These are phyloP conservation scores for Alosa alosa DNA, from an alignment of 2,113 vertebrate genomes.

Conservation along the genomic window DNA sequence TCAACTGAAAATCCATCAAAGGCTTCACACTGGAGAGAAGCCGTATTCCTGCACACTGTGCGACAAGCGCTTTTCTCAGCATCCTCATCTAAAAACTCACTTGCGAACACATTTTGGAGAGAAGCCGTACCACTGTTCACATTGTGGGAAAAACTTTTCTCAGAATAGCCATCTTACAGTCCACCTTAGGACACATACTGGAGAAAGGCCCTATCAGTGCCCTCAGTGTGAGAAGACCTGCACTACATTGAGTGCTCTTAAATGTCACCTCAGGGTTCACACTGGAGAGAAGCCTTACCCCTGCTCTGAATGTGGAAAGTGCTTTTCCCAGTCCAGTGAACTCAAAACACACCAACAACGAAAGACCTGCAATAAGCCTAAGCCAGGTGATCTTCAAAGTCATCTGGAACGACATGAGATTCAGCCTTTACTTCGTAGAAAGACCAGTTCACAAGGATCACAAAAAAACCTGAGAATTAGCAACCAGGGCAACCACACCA, in stretches of 20 bases:
- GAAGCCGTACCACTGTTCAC: neutral
- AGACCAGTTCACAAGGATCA: too few relatives aligned
- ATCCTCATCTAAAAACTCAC: neutral
- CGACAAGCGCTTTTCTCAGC: neutral
- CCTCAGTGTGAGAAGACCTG: neutral
- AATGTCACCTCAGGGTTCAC: neutral
- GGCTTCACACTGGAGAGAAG: neutral
- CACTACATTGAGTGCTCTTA: neutral
- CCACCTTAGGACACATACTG: neutral
- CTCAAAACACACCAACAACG: neutral
- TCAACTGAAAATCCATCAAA: neutral
- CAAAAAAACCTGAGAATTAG: too few relatives aligned
- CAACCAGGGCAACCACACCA: too few relatives aligned
- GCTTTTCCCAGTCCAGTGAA: neutral
- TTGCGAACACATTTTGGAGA: neutral
- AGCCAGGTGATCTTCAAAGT: too few relatives aligned
- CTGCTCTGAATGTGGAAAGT: neutral
- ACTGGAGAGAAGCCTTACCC: neutral
- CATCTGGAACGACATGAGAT: too few relatives aligned
- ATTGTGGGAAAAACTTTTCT: neutral
- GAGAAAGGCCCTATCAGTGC: neutral
- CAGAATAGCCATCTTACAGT: neutral
- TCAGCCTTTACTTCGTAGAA: too few relatives aligned
- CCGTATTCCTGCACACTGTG: neutral
- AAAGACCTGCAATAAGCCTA: too few relatives aligned